phyloP scores from a whole-genome alignment of 1,140 invertebrate species.

The Himalopsyche phryganea region DNA sequence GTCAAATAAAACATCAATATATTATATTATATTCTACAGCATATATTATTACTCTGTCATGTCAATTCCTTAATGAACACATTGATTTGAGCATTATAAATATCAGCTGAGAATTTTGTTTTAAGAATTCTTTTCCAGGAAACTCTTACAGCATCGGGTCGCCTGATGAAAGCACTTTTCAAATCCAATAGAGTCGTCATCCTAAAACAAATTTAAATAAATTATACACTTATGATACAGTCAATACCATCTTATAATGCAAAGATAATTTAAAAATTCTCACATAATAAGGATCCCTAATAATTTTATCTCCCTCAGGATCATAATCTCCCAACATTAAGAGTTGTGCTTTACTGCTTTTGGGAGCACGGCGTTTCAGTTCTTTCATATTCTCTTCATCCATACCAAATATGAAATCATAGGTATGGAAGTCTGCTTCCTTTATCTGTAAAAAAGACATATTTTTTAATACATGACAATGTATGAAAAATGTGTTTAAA shows the following conservation, averaged over 20 bases:
- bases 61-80: constrained; percentile 27
- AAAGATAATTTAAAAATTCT: constrained; percentile 31
- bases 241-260: too few species aligned
- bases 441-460: constrained; percentile 55
- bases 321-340: constrained; percentile 79
- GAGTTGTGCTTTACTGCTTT: constrained; percentile 65
- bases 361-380: constrained; percentile 60
- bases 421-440: constrained; percentile 69
- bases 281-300: constrained; percentile 88
- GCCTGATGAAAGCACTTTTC: constrained; percentile 72
- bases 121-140: constrained; percentile 53
- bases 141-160: constrained; percentile 61
- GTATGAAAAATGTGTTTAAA: too few species aligned
- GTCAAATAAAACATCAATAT: too few species aligned
- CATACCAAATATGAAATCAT: constrained; percentile 90
- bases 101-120: not conserved
- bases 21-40: too few species aligned
- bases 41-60: not conserved
- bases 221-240: too few species aligned
- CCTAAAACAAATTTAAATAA: constrained; percentile 51
- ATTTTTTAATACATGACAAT: not conserved
- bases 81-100: constrained; percentile 4
- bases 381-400: constrained; percentile 77
- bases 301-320: constrained; percentile 71
- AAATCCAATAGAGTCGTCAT: constrained; percentile 61